These are phyloP conservation scores for Dryobotodes eremita DNA, from an alignment of 2,888 invertebrate species.

Conservation along the genomic window DNA sequence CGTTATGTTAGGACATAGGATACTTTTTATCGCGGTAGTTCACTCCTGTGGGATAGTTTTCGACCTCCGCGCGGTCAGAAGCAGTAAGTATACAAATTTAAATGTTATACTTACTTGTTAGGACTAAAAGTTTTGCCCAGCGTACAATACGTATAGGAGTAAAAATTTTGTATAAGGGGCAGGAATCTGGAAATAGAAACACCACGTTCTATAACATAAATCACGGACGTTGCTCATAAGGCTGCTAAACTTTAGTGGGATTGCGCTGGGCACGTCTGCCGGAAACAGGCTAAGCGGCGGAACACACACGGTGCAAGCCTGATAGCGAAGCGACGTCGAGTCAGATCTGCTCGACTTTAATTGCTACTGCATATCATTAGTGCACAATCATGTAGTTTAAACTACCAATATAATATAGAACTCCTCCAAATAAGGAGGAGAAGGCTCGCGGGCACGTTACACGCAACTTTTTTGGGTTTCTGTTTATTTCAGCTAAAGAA, in stretches of 20 bases:
- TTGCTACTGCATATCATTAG: constrained; percentile 3
- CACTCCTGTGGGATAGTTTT: no score
- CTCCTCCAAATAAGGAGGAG: neutral
- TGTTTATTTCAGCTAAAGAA: neutral
- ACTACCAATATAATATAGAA: neutral
- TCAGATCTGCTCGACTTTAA: constrained; percentile 11
- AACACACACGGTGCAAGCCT: constrained; percentile 28
- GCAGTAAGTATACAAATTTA: no score
- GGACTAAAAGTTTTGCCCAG: neutral
- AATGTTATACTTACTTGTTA: neutral
- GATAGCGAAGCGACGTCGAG: constrained; percentile 22
- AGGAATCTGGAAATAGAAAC: neutral
- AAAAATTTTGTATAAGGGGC: neutral
- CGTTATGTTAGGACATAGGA: no score
- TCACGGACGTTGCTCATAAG: constrained; percentile 39
- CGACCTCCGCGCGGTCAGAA: no score
- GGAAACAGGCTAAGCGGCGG: constrained; percentile 19
- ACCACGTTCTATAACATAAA: constrained; percentile 29
- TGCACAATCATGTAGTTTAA: neutral
- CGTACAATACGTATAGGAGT: neutral
- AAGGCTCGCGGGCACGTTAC: neutral
- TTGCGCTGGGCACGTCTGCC: constrained; percentile 35
- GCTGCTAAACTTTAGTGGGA: constrained; percentile 43
- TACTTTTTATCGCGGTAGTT: no score
- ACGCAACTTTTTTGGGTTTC: neutral